A percentile compares a stretch with the other conserved stretches of the same genome.
Evolutionary conservation across 2,888 invertebrate genomes (phyloP).

Genomic region (Phyllotreta striolata): DNA sequence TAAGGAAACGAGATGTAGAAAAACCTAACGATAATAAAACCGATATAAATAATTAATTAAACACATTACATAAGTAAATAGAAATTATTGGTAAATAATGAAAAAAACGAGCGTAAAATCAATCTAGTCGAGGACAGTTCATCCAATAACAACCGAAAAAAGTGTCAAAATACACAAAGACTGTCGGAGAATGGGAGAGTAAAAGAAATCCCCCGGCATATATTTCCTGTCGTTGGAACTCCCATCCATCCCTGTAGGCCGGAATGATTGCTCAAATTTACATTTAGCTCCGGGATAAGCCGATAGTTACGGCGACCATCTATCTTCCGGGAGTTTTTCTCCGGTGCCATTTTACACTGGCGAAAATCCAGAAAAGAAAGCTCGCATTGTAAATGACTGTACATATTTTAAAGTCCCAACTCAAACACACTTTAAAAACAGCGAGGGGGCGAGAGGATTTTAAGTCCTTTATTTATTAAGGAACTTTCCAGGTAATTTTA

Average conservation of each 20-base stretch:
- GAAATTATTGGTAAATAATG: too few relatives aligned
- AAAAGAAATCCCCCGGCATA: conserved; percentile 28
- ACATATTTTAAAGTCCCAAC: conserved; percentile 26
- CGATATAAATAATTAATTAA: too few relatives aligned
- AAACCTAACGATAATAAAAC: too few relatives aligned
- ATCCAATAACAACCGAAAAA: neutral
- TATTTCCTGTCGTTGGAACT: conserved; percentile 24
- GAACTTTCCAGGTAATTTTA: too few relatives aligned
- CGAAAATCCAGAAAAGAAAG: conserved; percentile 31
- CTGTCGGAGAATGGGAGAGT: neutral
- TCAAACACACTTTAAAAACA: too few relatives aligned
- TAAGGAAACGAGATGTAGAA: too few relatives aligned
- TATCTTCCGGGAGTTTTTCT: conserved; percentile 28
- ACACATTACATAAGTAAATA: too few relatives aligned
- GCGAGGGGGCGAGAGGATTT: too few relatives aligned
- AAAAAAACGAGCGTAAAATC: too few relatives aligned
- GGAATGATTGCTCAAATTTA: conserved; percentile 32
- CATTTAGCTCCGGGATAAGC: conserved; percentile 31
- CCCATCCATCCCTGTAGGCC: conserved; percentile 24
- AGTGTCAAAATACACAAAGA: conserved; percentile 26
- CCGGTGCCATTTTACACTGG: conserved; percentile 31
- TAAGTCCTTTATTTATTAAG: too few relatives aligned
- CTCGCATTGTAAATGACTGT: conserved; percentile 23
- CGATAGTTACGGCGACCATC: conserved; percentile 30
- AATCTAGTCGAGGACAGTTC: too few relatives aligned